These are phyloP conservation scores for Turritopsis dohrnii DNA, from an alignment of 30 jellyfish, hydroid and myxozoan species.

Conservation along the genomic window DNA sequence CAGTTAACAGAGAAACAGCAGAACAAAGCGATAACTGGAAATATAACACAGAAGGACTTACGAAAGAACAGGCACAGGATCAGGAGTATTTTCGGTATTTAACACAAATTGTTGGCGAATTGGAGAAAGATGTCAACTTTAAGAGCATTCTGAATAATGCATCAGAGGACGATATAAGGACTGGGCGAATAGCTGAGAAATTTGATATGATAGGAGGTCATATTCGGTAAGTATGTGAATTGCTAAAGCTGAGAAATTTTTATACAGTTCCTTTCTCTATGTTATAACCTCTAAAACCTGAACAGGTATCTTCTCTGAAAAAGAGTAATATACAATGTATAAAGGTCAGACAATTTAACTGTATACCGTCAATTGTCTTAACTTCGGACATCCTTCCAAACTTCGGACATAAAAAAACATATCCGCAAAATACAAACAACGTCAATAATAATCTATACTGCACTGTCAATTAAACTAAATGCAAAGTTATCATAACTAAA, in stretches of 20 bases:
- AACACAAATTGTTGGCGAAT: slow-evolving; percentile 64
- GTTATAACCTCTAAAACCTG: too few relatives aligned
- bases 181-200: slow-evolving; percentile 72
- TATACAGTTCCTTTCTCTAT: too few relatives aligned
- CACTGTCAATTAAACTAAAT: too few relatives aligned
- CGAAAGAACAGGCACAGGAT: slow-evolving; percentile 65
- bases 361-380: too few relatives aligned
- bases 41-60: slow-evolving; percentile 42
- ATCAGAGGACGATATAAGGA: slow-evolving; percentile 69
- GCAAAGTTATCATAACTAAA: too few relatives aligned
- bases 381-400: too few relatives aligned
- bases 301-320: too few relatives aligned
- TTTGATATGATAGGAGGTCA: slow-evolving; percentile 47
- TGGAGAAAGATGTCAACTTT: slow-evolving; percentile 74
- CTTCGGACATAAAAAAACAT: too few relatives aligned
- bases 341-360: too few relatives aligned
- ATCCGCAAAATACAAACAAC: too few relatives aligned
- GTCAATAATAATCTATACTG: too few relatives aligned
- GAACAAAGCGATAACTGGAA: slow-evolving; percentile 1
- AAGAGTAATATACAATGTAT: not conserved
- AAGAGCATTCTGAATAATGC: slow-evolving; percentile 73
- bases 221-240: slow-evolving; percentile 31
- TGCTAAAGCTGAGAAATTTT: not conserved
- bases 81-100: slow-evolving; percentile 80
- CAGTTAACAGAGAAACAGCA: slow-evolving; percentile 1